Evolutionary conservation across 92 coral and sea anemone genomes (phyloP), one percentile per base, ranked within the genome.

Genomic region (Virgularia gustaviana): DNA sequence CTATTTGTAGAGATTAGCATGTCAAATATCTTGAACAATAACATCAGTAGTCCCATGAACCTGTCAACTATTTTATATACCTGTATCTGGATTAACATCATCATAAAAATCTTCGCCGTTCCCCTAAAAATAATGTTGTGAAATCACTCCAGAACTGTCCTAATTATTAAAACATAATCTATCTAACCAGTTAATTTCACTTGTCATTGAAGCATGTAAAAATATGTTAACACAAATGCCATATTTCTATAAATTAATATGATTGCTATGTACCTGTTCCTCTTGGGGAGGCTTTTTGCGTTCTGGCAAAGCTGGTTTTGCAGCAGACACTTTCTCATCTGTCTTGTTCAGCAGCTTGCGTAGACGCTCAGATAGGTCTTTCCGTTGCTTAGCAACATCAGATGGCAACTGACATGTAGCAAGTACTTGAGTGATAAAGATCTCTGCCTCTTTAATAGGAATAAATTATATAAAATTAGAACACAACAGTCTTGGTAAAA

Each of bases 381-480:
- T 77, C 13, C 97, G 89, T 25, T 82, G 82, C 33, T 62, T 86
- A 42, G 89, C 92, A 36, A 85, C 86, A 63, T 70, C 85, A 66
- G 80, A 81, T 2, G 89, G 85, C 1, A 89, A 78, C 3, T 54
- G 67, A 49, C 86, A 86, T 56, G 76, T 76, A 12, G 74, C 79
- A 52, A 91, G 84, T 7, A 84, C 78, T 22, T 76, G 80, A 35
- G 91, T 80, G 49, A 91, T 75, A 73, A 81, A 91, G 44, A 58
- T 73, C 53, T 86, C 89, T 25, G 89, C 91, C 79, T 81, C 97
- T 91, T 79, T 47, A 74, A 74, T 30, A 61, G 16, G 12, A 32
- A 2, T 36, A 64, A 34, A 33, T 37, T 35, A 0, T 36, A 2
- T 13, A 16, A n/a, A 31, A 24, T 27, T 10, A 12, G 37, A 19